Percentiles rank a stretch among this genome's conserved stretches.
Evolutionary conservation across 2,888 invertebrate genomes (phyloP).

Genomic region (Sesia bembeciformis): DNA sequence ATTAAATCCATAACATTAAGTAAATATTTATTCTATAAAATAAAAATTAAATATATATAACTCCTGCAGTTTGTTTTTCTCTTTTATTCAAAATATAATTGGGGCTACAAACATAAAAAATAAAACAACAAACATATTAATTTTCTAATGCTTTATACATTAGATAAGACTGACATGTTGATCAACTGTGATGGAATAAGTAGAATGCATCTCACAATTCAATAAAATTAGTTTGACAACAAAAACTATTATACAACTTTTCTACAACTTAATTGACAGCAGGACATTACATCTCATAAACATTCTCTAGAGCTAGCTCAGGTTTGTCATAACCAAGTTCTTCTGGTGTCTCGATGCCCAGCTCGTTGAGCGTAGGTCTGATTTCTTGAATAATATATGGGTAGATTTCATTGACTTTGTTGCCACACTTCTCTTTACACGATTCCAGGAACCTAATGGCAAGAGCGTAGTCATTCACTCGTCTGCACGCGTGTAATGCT

Average conservation of each 20-base stretch:
- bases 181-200: constrained; percentile 33
- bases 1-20: too few species aligned
- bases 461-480: constrained; percentile 94
- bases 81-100: too few species aligned
- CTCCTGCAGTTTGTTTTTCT: too few species aligned
- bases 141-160: constrained; percentile 48
- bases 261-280: constrained; percentile 50
- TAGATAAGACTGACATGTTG: constrained; percentile 29
- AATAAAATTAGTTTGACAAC: constrained; percentile 50
- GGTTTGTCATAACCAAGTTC: constrained; percentile 98
- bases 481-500: constrained; percentile 91
- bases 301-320: constrained; percentile 87
- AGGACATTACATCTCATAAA: constrained; percentile 77
- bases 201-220: constrained; percentile 40
- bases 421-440: constrained; percentile 90
- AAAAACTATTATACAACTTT: constrained; percentile 61
- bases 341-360: constrained; percentile 95
- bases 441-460: constrained; percentile 95
- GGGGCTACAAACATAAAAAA: constrained; percentile 12
- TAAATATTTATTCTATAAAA: too few species aligned
- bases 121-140: constrained; percentile 29
- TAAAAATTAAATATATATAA: too few species aligned
- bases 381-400: constrained; percentile 93
- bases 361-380: constrained; percentile 91
- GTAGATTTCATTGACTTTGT: constrained; percentile 83